These are phyloP conservation scores for Mamestra brassicae DNA, from an alignment of 2,888 invertebrate genomes.

Conservation along the genomic window DNA sequence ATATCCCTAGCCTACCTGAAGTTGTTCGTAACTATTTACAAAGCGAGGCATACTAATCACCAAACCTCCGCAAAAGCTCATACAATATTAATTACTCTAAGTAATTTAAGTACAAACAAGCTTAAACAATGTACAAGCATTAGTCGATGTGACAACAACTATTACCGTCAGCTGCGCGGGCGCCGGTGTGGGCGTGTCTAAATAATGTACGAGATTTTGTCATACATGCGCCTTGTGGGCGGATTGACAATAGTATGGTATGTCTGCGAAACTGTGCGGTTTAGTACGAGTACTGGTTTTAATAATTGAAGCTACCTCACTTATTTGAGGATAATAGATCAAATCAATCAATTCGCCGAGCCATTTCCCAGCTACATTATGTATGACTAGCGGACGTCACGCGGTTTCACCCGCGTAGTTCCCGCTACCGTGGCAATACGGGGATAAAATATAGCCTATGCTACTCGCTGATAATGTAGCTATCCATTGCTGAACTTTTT, in stretches of 20 bases:
- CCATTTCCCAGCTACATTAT: too few species aligned
- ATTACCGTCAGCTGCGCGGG: conserved; percentile 53
- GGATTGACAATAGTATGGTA: conserved; percentile 27
- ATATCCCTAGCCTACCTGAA: too few species aligned
- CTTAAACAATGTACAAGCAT: conserved; percentile 34
- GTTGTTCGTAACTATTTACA: background rate
- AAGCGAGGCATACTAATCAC: background rate
- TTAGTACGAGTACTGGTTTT: background rate
- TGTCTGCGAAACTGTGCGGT: conserved; percentile 21
- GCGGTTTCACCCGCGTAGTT: too few species aligned
- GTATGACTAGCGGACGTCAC: too few species aligned
- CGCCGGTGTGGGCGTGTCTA: conserved; percentile 46
- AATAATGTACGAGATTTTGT: conserved; percentile 50
- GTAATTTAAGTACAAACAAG: conserved; percentile 39
- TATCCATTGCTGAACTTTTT: too few species aligned
- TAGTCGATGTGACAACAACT: conserved; percentile 42
- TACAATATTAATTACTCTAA: conserved; percentile 46
- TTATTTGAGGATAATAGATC: too few species aligned
- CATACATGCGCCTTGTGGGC: conserved; percentile 50
- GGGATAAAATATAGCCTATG: too few species aligned
- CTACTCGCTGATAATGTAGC: too few species aligned
- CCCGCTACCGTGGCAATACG: too few species aligned
- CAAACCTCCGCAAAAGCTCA: conserved; percentile 25
- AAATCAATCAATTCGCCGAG: too few species aligned
- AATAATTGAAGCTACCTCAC: background rate